A percentile compares a stretch with the other conserved stretches of the same genome.
Evolutionary conservation across 2,888 invertebrate genomes (phyloP).

Genomic region (Agapostemon virescens): DNA sequence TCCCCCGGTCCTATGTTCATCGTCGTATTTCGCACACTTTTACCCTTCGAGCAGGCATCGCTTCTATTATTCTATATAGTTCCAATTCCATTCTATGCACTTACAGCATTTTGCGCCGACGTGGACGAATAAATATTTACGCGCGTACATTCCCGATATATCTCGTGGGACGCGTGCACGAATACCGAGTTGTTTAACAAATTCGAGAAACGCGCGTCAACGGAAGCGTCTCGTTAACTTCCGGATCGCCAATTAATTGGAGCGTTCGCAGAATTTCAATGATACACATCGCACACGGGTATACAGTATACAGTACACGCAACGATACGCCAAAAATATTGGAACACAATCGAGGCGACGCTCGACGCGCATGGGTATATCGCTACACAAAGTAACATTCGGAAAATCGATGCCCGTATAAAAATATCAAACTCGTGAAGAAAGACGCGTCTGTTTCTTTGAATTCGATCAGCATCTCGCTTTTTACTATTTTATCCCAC

Average conservation of each 20-base stretch:
- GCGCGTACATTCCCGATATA: constrained; percentile 13
- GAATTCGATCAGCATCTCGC: constrained; percentile 7
- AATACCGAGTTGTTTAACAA: background rate
- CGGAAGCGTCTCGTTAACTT: constrained; percentile 2
- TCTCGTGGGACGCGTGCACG: constrained; percentile 8
- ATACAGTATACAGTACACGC: background rate
- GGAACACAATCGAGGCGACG: constrained; percentile 1
- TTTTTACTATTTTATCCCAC: background rate
- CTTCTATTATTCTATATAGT: constrained; percentile 18
- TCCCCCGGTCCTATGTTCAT: background rate
- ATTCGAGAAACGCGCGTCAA: constrained; percentile 4
- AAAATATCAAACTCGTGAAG: constrained; percentile 27
- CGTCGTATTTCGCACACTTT: background rate
- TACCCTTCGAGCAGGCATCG: constrained; percentile 1
- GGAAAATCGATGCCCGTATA: constrained; percentile 13
- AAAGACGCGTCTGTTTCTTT: constrained; percentile 8
- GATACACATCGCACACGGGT: background rate
- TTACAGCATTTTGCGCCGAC: background rate
- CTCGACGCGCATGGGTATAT: constrained; percentile 7
- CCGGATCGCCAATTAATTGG: background rate
- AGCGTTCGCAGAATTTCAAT: background rate
- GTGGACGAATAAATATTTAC: constrained; percentile 31
- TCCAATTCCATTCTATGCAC: constrained; percentile 20
- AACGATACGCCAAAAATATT: background rate
- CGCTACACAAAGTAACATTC: constrained; percentile 4